Evolutionary conservation across 2,797 vertebrate genomes (phyloP).

Genomic region (Dryobates pubescens): DNA sequence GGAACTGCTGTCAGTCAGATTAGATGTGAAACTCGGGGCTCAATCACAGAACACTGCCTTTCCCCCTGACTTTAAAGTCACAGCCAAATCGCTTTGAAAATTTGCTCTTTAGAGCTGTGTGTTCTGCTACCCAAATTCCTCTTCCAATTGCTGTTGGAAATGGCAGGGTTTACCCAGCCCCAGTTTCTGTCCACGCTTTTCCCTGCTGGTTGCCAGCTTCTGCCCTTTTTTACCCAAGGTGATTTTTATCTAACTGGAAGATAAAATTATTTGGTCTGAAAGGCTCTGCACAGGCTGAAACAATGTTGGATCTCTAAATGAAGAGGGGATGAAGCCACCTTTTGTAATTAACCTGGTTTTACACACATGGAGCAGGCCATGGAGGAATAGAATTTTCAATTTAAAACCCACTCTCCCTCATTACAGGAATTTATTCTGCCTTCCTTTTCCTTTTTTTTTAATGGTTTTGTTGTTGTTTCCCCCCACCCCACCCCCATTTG

Average conservation of each 20-base stretch:
- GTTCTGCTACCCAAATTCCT: background rate
- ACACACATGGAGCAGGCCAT: background rate
- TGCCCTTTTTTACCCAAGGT: background rate
- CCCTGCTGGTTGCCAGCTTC: background rate
- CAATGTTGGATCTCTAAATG: background rate
- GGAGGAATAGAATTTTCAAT: conserved; percentile 16
- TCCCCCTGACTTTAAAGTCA: background rate
- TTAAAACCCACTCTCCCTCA: conserved; percentile 26
- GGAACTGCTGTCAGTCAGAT: background rate
- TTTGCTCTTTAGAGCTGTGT: background rate
- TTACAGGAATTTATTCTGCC: conserved; percentile 44
- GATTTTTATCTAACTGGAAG: background rate
- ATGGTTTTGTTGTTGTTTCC: background rate
- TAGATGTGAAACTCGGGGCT: background rate
- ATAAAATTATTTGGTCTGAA: conserved; percentile 8
- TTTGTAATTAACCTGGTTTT: background rate
- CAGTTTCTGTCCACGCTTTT: background rate
- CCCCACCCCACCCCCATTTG: background rate
- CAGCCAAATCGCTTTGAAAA: background rate
- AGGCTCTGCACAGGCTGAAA: background rate
- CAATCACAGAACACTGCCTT: background rate
- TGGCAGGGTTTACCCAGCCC: background rate
- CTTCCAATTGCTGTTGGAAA: background rate
- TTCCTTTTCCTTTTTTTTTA: accelerated
- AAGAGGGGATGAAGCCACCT: background rate